phyloP scores from a whole-genome alignment of 2,113 vertebrate species.

The Centrocercus urophasianus region DNA sequence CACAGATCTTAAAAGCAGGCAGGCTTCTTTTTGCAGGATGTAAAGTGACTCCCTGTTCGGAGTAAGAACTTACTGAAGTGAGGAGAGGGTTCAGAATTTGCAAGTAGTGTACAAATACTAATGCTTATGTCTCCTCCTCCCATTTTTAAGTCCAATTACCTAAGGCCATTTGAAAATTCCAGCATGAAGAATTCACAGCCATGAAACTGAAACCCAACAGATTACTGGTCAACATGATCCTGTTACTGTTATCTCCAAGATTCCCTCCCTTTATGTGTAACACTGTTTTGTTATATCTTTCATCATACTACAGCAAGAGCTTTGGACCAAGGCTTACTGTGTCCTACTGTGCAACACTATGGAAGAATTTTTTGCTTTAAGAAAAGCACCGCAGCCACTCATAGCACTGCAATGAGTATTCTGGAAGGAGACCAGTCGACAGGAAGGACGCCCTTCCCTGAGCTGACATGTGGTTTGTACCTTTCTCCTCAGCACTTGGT shows the following conservation, averaged over 20 bases:
- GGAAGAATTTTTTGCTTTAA: background rate
- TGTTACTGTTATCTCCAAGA: background rate
- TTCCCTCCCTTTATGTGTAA: background rate
- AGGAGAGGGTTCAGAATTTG: background rate
- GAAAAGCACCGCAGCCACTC: background rate
- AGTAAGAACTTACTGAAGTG: background rate
- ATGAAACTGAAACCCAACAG: background rate
- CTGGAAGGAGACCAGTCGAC: background rate
- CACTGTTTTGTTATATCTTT: background rate
- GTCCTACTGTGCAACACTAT: background rate
- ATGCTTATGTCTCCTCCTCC: background rate
- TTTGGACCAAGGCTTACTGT: background rate
- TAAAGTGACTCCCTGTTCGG: background rate
- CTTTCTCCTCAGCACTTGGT: background rate
- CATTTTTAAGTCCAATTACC: background rate
- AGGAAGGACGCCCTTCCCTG: background rate
- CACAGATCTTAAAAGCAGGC: background rate
- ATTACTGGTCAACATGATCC: background rate
- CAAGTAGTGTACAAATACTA: background rate
- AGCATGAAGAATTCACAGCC: background rate
- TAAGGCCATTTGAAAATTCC: background rate
- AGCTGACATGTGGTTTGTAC: background rate
- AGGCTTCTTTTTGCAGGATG: background rate
- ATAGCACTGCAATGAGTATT: background rate
- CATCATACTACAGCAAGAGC: background rate